Base-by-base conservation (phyloP, 2,797 vertebrate species). In the Anolis apletophallus region DNA sequence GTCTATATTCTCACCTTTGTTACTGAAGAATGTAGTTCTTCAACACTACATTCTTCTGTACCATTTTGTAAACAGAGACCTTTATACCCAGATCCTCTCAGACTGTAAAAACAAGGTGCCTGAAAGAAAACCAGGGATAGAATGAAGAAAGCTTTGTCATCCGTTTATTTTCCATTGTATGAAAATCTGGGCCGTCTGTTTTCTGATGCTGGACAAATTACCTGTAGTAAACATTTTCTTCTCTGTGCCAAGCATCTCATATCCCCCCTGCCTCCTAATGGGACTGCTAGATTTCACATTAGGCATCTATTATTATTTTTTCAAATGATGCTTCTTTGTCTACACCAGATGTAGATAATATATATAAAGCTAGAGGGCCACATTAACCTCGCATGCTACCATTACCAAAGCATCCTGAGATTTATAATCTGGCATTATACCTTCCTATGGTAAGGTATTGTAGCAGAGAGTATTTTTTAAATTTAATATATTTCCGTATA, bases 1-100 rank as follows among this genome's bases (percentile, higher is more conserved):
- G 10, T 79, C 54, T 69, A 14, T 34, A 81, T 86, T 54, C 13
- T 32, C 32, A n/a, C 81, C 55, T 23, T 87, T 80, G 57, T 54
- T 26, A n/a, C 68, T 80, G 57, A 16, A 80, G 50, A 84, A 64
- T 80, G 54, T 29, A 73, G 61, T 54, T 79, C 46, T 40, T 36
- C 21, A 72, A 23, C 21, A 72, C 23, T n/a, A n/a, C 21, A 7
- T 40, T 61, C 29, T 40, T 6, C 46, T 61, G 29, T 23, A 21
- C 1, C 50, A 12, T 52, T 64, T n/a, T 71, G 46, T 29, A 61
- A 83, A 54, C 72, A 61, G 55, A 40, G 79, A 29, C 17, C 2
- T 69, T 21, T 34, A 73, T 64, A 54, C 19, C 12, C 34, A 2
- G 5, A 26, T 29, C 29, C 75, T 72, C 54, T 79, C 52, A 79